Evolutionary conservation across 1,140 invertebrate species (phyloP), one percentile per base, ranked within the genome.

Genomic region (Drosophila auraria): DNA sequence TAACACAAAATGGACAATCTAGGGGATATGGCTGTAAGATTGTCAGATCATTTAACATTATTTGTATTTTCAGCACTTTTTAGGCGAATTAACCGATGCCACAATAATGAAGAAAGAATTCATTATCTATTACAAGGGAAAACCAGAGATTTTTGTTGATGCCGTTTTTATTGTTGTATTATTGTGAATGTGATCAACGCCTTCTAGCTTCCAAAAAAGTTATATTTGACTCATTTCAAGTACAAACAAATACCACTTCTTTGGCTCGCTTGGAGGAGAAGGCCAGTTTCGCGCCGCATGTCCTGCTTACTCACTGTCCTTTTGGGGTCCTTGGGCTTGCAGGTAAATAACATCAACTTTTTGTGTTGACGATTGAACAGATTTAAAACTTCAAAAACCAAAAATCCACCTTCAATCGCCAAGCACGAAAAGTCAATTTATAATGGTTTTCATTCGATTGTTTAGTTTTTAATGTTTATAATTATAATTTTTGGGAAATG

Each of bases 341-440:
- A 17, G 62, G 9, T 44, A 47, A 14, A 59, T 36, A 56, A 51
- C 53, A 23, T 38, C 65, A 64, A 86, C 82, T 86, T 61, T 50
- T 75, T 51, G 78, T 78, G 82, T 87, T 54, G 82, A 87, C 70
- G 62, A 87, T 68, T 86, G 83, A 86, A 86, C 82, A 86, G 82
- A 87, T 86, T 84, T 80, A 44, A 62, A 15, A 15, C 11, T 44
- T 53, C 8, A 11, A 65, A 57, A 50, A 27, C 38, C 36, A 33
- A 65, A 68, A 84, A 86, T 82, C 82, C 25, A 42, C 53, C 74
- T 66, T 84, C 82, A 84, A 62, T 59, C 82, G 38, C 76, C 82
- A 64, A 82, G 66, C 82, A 82, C 83, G 42, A 79, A 61, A 82
- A 87, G 82, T 75, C 12, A 47, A 75, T 60, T 65, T 72, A 58